Base-by-base conservation (phyloP, 2,888 invertebrate species). In the Saturnia pavonia region DNA sequence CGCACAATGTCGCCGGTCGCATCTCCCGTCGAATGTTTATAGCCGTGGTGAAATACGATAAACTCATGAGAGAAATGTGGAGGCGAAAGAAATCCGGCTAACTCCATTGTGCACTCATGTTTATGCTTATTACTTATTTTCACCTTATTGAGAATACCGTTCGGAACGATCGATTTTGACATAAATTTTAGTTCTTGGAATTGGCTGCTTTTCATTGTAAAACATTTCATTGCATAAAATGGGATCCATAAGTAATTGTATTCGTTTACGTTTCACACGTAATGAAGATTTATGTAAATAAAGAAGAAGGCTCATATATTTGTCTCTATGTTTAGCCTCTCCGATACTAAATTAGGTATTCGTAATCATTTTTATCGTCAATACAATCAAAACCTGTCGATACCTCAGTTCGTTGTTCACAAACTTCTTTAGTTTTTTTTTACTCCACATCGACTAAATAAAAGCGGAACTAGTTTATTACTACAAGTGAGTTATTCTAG, bases 91-190 rank as follows among this genome's bases (percentile, higher is more conserved):
- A 92, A 90, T 90, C 88, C 85, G 83, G 83, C 87, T 88, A 88
- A 88, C 85, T 85, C 88, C 87, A 90, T 90, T 90, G 89, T 89
- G 84, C 80, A 79, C 85, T 89, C 90, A 88, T 89, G 87, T 91
- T 92, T 91, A 91, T 90, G 90, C 87, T 91, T 91, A 91, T 92
- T 90, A 91, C 90, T 89, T 91, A 91, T 91, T 91, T 90, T 90
- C 89, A 90, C 89, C 90, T 88, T 88, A 89, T 87, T 84, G 85
- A 90, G 87, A 78, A 77, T 80, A 83, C 80, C 81, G 78, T 83
- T 86, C 87, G 83, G 88, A 87, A 60, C 57, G 57, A 60, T 60
- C 84, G 80, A 83, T 82, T 85, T 85, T 82, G 79, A 80, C 83
- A 85, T 85, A 82, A 83, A 83, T 83, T 85, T 84, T 79, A 80